These are phyloP conservation scores for Papilio elwesi DNA, from an alignment of 2,888 invertebrate genomes.

Conservation along the genomic window DNA sequence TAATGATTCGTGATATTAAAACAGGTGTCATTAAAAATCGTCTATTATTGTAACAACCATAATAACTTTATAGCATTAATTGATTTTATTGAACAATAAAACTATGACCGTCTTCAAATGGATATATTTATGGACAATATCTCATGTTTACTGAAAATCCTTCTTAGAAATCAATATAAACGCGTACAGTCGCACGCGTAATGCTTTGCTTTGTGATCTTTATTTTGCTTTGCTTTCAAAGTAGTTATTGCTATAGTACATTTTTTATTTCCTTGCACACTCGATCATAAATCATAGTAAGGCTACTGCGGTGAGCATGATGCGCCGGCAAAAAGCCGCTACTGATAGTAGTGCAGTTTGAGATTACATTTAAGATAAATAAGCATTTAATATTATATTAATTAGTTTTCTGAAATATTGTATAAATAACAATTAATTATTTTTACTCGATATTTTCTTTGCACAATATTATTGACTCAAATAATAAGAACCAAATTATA, in stretches of 20 bases:
- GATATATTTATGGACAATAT: conserved; percentile 40
- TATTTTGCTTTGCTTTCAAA: not conserved
- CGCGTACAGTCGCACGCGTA: conserved; percentile 19
- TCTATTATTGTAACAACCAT: conserved; percentile 14
- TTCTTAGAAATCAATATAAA: conserved; percentile 45
- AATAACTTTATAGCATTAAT: conserved; percentile 4
- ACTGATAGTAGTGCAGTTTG: no score
- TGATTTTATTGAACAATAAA: conserved; percentile 6
- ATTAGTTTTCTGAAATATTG: no score
- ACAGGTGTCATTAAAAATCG: conserved; percentile 22
- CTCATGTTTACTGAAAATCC: conserved; percentile 43
- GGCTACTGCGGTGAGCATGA: no score
- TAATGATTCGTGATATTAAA: conserved; percentile 22
- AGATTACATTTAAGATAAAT: no score
- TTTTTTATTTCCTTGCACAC: no score
- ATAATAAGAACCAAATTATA: no score
- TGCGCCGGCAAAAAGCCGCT: no score
- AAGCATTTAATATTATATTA: no score
- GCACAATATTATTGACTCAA: no score
- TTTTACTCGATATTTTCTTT: no score
- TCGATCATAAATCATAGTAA: no score
- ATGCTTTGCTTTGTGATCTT: not conserved
- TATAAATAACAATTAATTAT: no score
- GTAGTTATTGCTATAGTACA: not conserved
- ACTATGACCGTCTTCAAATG: not conserved